phyloP scores from a whole-genome alignment of 2,888 invertebrate genomes.

The Lumbricus terrestris region DNA sequence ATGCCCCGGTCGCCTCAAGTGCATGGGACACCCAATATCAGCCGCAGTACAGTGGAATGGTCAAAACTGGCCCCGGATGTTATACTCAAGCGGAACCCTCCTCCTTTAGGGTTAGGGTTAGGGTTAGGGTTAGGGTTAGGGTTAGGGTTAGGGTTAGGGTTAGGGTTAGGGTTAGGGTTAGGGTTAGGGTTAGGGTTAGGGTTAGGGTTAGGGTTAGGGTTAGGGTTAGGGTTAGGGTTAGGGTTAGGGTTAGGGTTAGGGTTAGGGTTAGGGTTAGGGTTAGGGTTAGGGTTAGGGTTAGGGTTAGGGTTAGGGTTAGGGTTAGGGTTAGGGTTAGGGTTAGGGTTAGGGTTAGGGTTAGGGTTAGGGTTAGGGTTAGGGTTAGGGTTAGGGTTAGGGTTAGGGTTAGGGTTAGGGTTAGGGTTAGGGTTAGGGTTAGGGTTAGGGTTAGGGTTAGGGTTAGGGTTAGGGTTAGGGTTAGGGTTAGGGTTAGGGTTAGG shows the following conservation, averaged over 20 bases:
- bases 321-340: conserved; percentile 36
- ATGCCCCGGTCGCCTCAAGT: too few relatives aligned
- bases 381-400: conserved; percentile 43
- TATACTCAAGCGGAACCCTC: too few relatives aligned
- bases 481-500: conserved; percentile 24
- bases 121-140: conserved; percentile 15
- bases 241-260: conserved; percentile 42
- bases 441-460: conserved; percentile 24
- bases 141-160: conserved; percentile 27
- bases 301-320: conserved; percentile 44
- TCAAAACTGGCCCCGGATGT: too few relatives aligned
- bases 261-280: conserved; percentile 45
- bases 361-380: conserved; percentile 27
- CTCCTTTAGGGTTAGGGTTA: too few relatives aligned
- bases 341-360: conserved; percentile 24
- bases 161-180: conserved; percentile 28
- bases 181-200: conserved; percentile 22
- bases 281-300: conserved; percentile 43
- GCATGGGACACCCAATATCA: too few relatives aligned
- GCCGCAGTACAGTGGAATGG: too few relatives aligned
- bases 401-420: conserved; percentile 43
- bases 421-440: conserved; percentile 39
- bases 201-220: conserved; percentile 27
- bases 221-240: conserved; percentile 40
- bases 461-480: conserved; percentile 24